Evolutionary conservation across 2,113 vertebrate species (phyloP).

Genomic region (Lampris incognitus): DNA sequence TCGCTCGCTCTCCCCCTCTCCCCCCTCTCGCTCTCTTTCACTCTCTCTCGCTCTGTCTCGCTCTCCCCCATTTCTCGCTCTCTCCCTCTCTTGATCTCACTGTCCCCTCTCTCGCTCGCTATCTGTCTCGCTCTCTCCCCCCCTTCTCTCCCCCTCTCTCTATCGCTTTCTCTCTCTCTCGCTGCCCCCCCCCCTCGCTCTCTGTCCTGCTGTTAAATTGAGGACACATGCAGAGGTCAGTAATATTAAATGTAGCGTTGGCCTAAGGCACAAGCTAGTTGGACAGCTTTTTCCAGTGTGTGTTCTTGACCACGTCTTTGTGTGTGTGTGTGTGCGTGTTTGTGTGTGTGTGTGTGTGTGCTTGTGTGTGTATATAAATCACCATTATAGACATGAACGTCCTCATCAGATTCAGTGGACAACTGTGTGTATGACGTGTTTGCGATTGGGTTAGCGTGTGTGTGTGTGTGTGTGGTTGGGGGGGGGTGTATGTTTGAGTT

Average conservation of each 20-base stretch:
- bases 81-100: too few species aligned
- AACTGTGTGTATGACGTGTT: neutral
- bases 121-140: too few species aligned
- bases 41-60: neutral
- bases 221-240: slow-evolving; percentile 10
- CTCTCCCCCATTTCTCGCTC: neutral
- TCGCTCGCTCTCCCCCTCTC: neutral
- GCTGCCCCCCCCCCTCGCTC: neutral
- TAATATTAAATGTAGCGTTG: neutral
- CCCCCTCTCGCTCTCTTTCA: neutral
- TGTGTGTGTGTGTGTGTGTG: neutral
- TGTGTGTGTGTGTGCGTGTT: slow-evolving; percentile 17
- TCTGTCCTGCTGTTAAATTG: neutral
- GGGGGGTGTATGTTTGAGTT: neutral
- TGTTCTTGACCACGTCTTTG: neutral
- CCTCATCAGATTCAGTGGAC: too few species aligned
- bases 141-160: neutral
- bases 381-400: too few species aligned
- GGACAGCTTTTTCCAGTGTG: slow-evolving; percentile 18
- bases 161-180: neutral
- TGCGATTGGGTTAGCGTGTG: slow-evolving; percentile 1
- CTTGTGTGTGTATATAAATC: neutral
- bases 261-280: neutral
- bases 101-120: too few species aligned
- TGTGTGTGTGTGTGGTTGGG: neutral